phyloP scores from a whole-genome alignment of 2,888 invertebrate genomes.

The Callimorpha dominula region DNA sequence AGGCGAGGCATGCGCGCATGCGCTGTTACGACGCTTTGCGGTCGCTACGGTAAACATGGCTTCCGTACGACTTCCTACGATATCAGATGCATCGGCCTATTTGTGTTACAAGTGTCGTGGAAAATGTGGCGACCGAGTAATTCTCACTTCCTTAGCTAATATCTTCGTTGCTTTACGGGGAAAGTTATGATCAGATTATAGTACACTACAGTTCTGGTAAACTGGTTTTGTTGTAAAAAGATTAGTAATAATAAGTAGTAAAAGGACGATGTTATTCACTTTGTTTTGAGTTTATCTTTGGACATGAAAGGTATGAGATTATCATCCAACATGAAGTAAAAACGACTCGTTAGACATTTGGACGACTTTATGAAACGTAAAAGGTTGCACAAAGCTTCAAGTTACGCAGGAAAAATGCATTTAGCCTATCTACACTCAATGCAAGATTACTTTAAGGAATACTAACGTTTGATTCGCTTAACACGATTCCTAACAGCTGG shows the following conservation, averaged over 20 bases:
- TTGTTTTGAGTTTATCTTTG: neutral
- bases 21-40: slow-evolving; percentile 70
- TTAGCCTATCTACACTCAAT: neutral
- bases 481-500: neutral
- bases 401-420: neutral
- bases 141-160: slow-evolving; percentile 15
- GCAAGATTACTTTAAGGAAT: neutral
- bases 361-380: neutral
- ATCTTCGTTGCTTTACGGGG: slow-evolving; percentile 2
- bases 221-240: neutral
- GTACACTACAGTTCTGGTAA: neutral
- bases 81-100: slow-evolving; percentile 56
- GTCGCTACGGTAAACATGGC: slow-evolving; percentile 80
- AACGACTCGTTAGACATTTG: neutral
- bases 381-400: neutral
- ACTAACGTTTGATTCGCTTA: neutral
- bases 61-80: slow-evolving; percentile 79
- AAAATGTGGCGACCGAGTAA: slow-evolving; percentile 22
- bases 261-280: neutral
- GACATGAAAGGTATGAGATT: neutral
- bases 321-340: neutral
- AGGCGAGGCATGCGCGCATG: slow-evolving; percentile 58
- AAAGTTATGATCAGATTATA: slow-evolving; percentile 15
- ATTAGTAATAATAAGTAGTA: neutral
- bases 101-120: slow-evolving; percentile 44